These are phyloP conservation scores for Apotomis capreana DNA, from an alignment of 2,888 invertebrate genomes.

Conservation along the genomic window DNA sequence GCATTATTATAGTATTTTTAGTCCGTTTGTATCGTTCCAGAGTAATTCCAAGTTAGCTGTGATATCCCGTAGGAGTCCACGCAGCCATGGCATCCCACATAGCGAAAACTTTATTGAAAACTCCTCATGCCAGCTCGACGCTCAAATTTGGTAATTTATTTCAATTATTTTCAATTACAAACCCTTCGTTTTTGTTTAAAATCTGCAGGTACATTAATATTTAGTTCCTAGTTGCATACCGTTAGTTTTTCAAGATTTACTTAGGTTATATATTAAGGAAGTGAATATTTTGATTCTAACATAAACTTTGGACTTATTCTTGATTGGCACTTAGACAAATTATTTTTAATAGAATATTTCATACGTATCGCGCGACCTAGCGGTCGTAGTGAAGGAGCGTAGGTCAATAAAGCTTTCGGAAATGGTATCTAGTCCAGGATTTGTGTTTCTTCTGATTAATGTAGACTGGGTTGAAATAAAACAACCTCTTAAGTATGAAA, in stretches of 20 bases:
- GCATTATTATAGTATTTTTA: constrained; percentile 50
- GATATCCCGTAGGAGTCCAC: constrained; percentile 47
- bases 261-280: constrained; percentile 7
- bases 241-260: not conserved
- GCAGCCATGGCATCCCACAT: constrained; percentile 75
- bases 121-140: constrained; percentile 66
- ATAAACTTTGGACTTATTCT: constrained; percentile 70
- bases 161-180: constrained; percentile 37
- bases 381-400: constrained; percentile 3
- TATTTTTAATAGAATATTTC: constrained; percentile 46
- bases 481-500: constrained; percentile 19
- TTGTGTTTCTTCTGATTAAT: constrained; percentile 11
- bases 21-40: constrained; percentile 53
- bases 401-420: not conserved
- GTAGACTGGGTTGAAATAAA: constrained; percentile 23
- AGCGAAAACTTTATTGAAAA: constrained; percentile 73
- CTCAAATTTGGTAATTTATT: constrained; percentile 72
- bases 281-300: constrained; percentile 21
- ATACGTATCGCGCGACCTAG: constrained; percentile 13
- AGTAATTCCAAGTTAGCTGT: constrained; percentile 49
- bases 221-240: not conserved
- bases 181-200: not conserved
- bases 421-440: constrained; percentile 13
- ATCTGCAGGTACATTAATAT: not conserved
- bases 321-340: constrained; percentile 61